Percentiles rank a stretch among this genome's conserved stretches.
Evolutionary conservation across 92 coral and sea anemone species (phyloP).

Genomic region (Pocillopora grandis): DNA sequence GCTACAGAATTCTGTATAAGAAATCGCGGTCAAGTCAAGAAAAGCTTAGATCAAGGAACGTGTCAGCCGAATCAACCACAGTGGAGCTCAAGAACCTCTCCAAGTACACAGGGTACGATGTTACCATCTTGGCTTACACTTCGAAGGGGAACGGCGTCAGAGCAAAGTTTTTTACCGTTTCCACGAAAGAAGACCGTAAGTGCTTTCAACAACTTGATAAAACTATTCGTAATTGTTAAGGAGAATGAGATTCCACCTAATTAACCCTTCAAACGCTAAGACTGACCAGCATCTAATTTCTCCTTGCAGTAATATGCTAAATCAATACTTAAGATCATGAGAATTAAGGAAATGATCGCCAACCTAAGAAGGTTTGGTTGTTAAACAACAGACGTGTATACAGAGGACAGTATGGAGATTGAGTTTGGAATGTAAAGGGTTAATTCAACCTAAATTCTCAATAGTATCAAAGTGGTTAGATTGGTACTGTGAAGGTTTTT

Average conservation of each 20-base stretch:
- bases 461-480: neutral
- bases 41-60: slow-evolving; percentile 23
- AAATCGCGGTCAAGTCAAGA: slow-evolving; percentile 24
- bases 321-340: no score
- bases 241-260: neutral
- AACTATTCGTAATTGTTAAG: neutral
- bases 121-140: slow-evolving; percentile 77
- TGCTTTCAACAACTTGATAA: neutral
- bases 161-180: slow-evolving; percentile 46
- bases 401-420: no score
- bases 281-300: no score
- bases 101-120: slow-evolving; percentile 76
- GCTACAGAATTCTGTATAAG: slow-evolving; percentile 73
- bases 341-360: no score
- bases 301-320: no score
- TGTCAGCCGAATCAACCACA: slow-evolving; percentile 55
- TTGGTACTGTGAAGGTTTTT: no score
- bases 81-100: slow-evolving; percentile 56
- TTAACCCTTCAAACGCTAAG: neutral
- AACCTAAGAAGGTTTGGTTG: no score
- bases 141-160: slow-evolving; percentile 79
- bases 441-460: neutral
- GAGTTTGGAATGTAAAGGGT: no score
- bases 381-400: no score
- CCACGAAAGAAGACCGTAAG: slow-evolving; percentile 85